Conservation (phyloP, 2,797 vertebrate species). For the Tokudaia muenninki region DNA sequence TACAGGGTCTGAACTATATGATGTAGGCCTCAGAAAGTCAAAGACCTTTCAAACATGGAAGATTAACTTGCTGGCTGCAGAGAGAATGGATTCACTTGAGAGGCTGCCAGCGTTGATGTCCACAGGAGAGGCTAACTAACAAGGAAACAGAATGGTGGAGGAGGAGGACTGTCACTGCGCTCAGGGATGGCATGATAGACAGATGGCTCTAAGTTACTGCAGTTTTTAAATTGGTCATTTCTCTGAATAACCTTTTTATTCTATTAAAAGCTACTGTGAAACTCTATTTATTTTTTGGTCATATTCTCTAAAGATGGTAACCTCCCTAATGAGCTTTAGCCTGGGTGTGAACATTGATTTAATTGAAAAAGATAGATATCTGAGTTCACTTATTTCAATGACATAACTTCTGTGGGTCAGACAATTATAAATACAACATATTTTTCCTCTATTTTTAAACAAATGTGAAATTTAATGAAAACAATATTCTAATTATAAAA, state of each 20-base stretch:
- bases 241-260: not conserved
- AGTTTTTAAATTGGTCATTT: not conserved
- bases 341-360: not conserved
- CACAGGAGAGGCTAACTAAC: not conserved
- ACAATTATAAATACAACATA: not conserved
- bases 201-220: not conserved
- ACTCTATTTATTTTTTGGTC: not conserved
- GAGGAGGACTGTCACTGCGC: not conserved
- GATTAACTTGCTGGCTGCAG: not conserved
- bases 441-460: constrained; percentile 16
- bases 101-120: not conserved
- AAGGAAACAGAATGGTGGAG: not conserved
- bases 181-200: not conserved
- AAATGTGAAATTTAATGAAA: not conserved
- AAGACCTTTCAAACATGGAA: not conserved
- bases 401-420: not conserved
- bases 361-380: not conserved
- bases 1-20: not conserved
- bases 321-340: not conserved
- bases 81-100: not conserved
- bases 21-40: not conserved
- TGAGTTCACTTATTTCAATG: not conserved
- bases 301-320: not conserved
- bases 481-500: not conserved
- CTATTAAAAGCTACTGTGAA: not conserved